Evolutionary conservation across 2,113 vertebrate species (phyloP), one percentile per base, ranked within the genome.

Genomic region (Orthonyx spaldingii): DNA sequence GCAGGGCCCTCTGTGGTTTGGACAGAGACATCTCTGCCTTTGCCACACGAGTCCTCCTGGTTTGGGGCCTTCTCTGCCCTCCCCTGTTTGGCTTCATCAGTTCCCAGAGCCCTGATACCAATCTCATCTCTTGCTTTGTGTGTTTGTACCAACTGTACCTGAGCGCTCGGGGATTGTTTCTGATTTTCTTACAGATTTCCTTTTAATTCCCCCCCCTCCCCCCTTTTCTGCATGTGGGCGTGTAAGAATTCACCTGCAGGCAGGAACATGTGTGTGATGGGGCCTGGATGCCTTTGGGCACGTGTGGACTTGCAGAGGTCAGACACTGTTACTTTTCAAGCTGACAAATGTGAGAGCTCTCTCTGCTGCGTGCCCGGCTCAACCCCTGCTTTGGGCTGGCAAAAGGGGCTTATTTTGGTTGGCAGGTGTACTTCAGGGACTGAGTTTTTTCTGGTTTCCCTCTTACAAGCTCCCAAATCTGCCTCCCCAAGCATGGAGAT

Each of bases 151-250:
- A 5, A 57, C 47, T 10, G 20, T 44, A 64, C n/a, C 57, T 6
- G 27, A 50, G n/a, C 3, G 0, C 75, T 83, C 22, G 5, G 63
- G 72, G 82, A 32, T 77, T 32, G 28, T 3, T 26, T 81, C 82
- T 69, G 60, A 6, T 3, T 85, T 79, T 81, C 41, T 15, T 10
- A 13, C 0, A 44, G 17, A 6, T 60, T 37, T 33, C 33, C 13
- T 35, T 27, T n/a, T 13, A 3, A 11, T 49, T 5, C 2, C 2
- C 6, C 9, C 23, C n/a, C 46, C 30, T 10, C 8, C 3, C 21
- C 16, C 12, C 6, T 80, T 47, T 18, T 60, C 22, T 50, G 11
- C n/a, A n/a, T n/a, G n/a, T n/a, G n/a, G n/a, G n/a, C 37, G 6
- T 1, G 0, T 7, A 3, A 61, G 10, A 5, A 4, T 78, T 42